These are phyloP conservation scores for Oophaga sylvatica DNA, from an alignment of 2,797 vertebrate species.

Conservation along the genomic window DNA sequence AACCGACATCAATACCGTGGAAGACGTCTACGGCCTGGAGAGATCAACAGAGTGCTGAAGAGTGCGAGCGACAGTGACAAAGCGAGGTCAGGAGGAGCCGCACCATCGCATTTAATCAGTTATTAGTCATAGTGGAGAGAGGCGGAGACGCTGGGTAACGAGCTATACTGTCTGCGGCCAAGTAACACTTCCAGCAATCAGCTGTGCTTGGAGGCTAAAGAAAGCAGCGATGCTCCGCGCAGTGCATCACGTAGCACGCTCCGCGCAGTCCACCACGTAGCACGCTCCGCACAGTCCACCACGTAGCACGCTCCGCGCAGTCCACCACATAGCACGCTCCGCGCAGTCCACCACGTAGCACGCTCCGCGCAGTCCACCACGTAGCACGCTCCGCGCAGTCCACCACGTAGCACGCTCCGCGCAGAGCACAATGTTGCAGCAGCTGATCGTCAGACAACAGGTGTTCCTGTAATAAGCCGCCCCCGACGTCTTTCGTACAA, in stretches of 20 bases:
- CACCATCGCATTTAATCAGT: slow-evolving; percentile 1
- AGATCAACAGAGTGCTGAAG: background rate
- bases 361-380: no score
- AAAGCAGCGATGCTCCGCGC: background rate
- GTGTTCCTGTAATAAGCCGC: background rate
- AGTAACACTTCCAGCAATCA: slow-evolving; percentile 13
- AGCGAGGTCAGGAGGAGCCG: background rate
- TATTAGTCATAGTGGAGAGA: slow-evolving; percentile 7
- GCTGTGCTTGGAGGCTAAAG: background rate
- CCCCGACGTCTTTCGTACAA: background rate
- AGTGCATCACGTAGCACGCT: background rate
- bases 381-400: no score
- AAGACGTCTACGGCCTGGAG: background rate
- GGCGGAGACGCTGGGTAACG: slow-evolving; percentile 20
- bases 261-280: no score
- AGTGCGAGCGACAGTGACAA: background rate
- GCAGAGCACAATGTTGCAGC: no score
- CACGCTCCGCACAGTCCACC: no score
- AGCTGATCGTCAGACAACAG: background rate
- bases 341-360: no score
- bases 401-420: no score
- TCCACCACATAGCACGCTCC: no score
- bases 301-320: no score
- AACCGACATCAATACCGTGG: background rate
- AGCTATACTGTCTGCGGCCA: slow-evolving; percentile 3